Evolutionary conservation across 2,113 vertebrate species (phyloP).

Genomic region (Eira barbara): DNA sequence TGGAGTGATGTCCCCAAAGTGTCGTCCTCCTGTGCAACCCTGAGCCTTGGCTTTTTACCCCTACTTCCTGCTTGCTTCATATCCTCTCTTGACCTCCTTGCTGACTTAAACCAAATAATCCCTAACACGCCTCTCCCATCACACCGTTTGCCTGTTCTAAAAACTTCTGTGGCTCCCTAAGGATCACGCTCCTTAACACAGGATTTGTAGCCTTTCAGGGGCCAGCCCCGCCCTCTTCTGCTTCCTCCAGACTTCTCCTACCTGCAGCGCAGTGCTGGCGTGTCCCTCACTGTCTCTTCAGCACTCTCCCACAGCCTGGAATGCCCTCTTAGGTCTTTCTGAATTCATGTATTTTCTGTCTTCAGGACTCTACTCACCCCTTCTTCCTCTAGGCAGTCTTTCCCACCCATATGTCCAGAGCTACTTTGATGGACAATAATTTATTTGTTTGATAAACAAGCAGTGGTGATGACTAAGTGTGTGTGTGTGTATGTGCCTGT

Average conservation of each 20-base stretch:
- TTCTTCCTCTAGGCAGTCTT: background rate
- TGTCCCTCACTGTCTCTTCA: background rate
- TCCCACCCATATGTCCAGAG: background rate
- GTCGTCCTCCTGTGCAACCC: background rate
- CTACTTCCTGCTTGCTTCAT: conserved; percentile 44
- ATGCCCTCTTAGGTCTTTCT: background rate
- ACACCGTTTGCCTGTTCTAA: background rate
- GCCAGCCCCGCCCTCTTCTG: background rate
- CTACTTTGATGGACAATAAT: background rate
- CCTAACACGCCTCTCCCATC: background rate
- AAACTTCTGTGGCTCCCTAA: conserved; percentile 8
- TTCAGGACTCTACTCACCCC: background rate
- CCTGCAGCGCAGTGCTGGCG: background rate
- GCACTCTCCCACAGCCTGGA: background rate
- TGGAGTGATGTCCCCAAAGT: background rate
- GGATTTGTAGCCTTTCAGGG: background rate
- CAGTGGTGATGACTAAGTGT: background rate
- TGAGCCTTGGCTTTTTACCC: conserved; percentile 10
- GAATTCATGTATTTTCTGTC: background rate
- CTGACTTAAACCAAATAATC: conserved; percentile 40
- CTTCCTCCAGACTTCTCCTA: background rate
- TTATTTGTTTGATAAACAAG: conserved; percentile 35
- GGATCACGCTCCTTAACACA: background rate
- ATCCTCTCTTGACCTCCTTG: conserved; percentile 6
- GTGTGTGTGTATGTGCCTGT: background rate